These are phyloP conservation scores for Meloidogyne exigua DNA, from an alignment of 1,140 invertebrate species.

Conservation along the genomic window DNA sequence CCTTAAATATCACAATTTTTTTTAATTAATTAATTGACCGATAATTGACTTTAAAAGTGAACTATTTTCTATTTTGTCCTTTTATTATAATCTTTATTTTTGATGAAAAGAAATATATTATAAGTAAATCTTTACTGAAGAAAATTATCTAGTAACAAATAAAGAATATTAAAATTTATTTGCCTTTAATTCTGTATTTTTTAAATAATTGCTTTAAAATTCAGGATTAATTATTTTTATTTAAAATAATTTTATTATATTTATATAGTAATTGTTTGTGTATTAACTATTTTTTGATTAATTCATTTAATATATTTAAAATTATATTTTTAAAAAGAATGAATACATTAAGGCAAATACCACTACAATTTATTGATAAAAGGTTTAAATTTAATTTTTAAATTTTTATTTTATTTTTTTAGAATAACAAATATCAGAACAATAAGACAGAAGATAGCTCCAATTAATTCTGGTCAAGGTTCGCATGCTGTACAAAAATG, in stretches of 20 bases:
- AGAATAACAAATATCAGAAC: not conserved
- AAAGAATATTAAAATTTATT: too few relatives aligned
- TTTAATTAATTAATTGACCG: not conserved
- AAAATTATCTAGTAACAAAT: too few relatives aligned
- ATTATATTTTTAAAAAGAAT: not conserved
- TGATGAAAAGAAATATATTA: too few relatives aligned
- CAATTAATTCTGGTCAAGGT: not conserved
- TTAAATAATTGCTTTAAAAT: too few relatives aligned
- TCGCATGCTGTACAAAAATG: not conserved
- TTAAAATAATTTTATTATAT: too few relatives aligned
- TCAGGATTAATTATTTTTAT: too few relatives aligned
- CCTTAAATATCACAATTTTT: not conserved
- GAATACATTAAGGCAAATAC: not conserved
- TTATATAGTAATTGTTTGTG: too few relatives aligned
- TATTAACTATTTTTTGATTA: too few relatives aligned
- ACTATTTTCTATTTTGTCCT: not conserved
- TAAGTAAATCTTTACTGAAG: too few relatives aligned
- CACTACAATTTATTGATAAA: not conserved
- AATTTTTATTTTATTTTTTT: not conserved
- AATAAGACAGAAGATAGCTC: not conserved
- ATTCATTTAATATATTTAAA: too few relatives aligned
- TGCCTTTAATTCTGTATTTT: too few relatives aligned
- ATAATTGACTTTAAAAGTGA: not conserved
- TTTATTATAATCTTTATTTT: not conserved
- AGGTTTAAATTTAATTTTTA: not conserved